Base-by-base conservation (phyloP, 2,888 invertebrate genomes). In the Metellina segmentata region DNA sequence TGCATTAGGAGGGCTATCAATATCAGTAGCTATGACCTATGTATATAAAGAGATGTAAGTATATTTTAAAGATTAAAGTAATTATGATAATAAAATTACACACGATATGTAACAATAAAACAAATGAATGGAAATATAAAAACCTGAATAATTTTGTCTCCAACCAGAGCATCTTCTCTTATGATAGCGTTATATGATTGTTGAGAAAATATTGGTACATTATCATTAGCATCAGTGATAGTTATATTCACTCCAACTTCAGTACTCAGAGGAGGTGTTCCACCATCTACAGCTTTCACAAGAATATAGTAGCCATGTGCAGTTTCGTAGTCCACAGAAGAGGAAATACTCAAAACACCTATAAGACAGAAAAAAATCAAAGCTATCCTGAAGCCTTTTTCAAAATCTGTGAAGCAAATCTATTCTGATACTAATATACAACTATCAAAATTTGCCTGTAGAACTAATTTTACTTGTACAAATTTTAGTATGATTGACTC, bases 281-380 rank as follows among this genome's bases (percentile, higher is more conserved):
- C 98, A 0, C 97, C 97, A 95, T 99, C 99, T 48, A 97, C 96
- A 4, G 98, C 98, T 95, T 98, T 97, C 93, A 98, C 97, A 0
- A 98, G 98, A 86, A 99, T 96, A 94, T 97, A 97, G 95, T 98
- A 98, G 94, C 97, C 97, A 93, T 96, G 96, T 0, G 97, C 97
- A 93, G 97, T 96, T 95, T 99, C 99, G 95, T 97, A 98, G 95
- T 99, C 98, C 83, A 99, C 95, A 93, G 96, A 96, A 88, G 97
- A 97, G 75, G 97, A 96, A 19, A 98, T 96, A 83, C 96, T 96
- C 82, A 99, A 96, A 8, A 97, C 96, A 71, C 98, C 98, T 95
- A 13, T 7, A 13, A 69, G 11, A 16, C 16, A 69, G 7, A 7
- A 69, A 4, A 2, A 69, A 16, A 61, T 61, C 13, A 61, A 11